phyloP scores from a whole-genome alignment of 2,113 vertebrate species.

The Pycnonotus jocosus region DNA sequence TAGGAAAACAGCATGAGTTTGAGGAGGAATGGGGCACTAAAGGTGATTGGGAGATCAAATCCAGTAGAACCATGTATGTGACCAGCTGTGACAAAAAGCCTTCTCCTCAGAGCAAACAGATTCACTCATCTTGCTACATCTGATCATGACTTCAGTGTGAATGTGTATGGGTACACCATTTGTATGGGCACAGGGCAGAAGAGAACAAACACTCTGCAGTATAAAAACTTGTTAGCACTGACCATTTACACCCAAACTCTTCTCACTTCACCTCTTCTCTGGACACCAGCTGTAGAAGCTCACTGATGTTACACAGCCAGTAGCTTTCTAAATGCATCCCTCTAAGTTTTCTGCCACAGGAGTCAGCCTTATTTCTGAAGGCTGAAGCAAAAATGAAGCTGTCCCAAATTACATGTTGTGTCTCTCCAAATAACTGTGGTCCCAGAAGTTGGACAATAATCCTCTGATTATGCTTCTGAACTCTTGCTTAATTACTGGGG shows the following conservation, averaged over 20 bases:
- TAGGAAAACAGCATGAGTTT: neutral
- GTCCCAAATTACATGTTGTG: conserved; percentile 28
- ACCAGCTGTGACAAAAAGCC: neutral
- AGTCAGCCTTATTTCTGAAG: conserved; percentile 22
- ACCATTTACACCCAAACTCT: conserved; percentile 4
- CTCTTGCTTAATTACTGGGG: conserved; percentile 59
- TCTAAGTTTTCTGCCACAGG: conserved; percentile 25
- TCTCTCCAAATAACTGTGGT: conserved; percentile 28
- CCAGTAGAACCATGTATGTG: neutral
- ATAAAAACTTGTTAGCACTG: neutral
- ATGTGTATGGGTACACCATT: neutral
- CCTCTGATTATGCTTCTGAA: conserved; percentile 48
- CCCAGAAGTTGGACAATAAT: conserved; percentile 56
- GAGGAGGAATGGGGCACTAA: neutral
- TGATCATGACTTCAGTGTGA: conserved; percentile 46
- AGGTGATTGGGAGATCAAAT: neutral
- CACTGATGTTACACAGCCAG: neutral
- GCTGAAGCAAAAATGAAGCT: conserved; percentile 8
- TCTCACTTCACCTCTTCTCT: conserved; percentile 17
- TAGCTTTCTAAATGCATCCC: conserved; percentile 46
- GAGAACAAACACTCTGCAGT: conserved; percentile 37
- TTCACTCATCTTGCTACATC: neutral
- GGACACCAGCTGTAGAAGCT: conserved; percentile 32
- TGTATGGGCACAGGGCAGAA: conserved; percentile 25
- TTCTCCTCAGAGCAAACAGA: conserved; percentile 56